Evolutionary conservation across 2,113 vertebrate genomes (phyloP), one percentile per base, ranked within the genome.

Genomic region (Stegastes partitus): DNA sequence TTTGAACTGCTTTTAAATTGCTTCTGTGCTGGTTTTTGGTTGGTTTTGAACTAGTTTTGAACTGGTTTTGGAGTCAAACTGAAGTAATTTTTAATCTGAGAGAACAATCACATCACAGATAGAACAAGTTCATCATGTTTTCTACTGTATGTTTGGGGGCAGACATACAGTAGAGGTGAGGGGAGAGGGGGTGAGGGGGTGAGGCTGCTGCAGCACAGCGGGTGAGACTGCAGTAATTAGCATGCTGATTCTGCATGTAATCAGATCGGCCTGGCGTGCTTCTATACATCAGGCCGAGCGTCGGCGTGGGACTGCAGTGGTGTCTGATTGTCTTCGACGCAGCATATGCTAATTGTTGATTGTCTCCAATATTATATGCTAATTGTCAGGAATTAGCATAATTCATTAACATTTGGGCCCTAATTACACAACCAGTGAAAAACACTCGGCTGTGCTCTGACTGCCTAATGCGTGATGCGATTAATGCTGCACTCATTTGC

Each of bases 381-480:
- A 95, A 95, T 95, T 93, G 92, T 86, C 50, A 56, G 0, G 90
- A 93, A 94, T 94, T 94, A 94, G 90, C 94, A 95, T 95, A 95
- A 95, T 92, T 94, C 93, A 95, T 95, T 94, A 94, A 94, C 94
- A 94, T 94, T 93, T 85, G 90, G 91, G 91, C 88, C 88, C 94
- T 94, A 95, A 95, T 95, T 94, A 93, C 93, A 93, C 88, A 88
- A 85, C 68, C 87, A 77, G 55, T 55, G 84, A 83, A 77, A 87
- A 81, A 42, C 76, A 71, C 73, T 73, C 22, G 11, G 63, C 81
- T 93, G 94, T 90, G 93, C 89, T 61, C 76, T 19, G 93, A 94
- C 93, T 93, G 79, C 87, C 87, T 92, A 91, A 94, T 94, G 88
- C 68, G 72, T 74, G 82, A 81, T 83, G 62, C 84, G 63, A 88